These are phyloP conservation scores for Holotrichia oblita DNA, from an alignment of 1,140 invertebrate species.

Conservation along the genomic window DNA sequence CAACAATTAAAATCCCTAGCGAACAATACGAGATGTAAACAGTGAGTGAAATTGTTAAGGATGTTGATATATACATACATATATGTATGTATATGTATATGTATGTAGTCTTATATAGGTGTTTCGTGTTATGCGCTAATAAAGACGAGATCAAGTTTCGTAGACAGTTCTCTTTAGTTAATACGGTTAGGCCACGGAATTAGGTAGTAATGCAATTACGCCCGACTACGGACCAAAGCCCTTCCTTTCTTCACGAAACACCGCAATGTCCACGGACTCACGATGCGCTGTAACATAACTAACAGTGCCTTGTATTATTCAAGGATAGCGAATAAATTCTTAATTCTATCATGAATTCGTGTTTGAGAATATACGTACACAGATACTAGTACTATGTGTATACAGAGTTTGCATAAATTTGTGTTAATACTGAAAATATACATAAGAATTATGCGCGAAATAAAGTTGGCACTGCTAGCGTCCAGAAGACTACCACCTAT, in stretches of 20 bases:
- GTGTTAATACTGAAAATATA: too few species aligned
- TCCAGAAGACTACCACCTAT: too few species aligned
- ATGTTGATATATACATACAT: slow-evolving; percentile 22
- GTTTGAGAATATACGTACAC: neutral
- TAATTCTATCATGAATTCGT: slow-evolving; percentile 4
- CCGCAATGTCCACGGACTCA: neutral
- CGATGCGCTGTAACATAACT: neutral
- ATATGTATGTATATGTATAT: neutral
- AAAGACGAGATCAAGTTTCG: slow-evolving; percentile 35
- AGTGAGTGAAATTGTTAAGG: neutral
- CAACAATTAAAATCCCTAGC: neutral
- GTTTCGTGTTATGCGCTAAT: slow-evolving; percentile 26
- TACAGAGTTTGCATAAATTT: neutral
- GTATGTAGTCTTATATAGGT: neutral
- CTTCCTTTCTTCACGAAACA: neutral
- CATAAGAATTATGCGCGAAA: too few species aligned
- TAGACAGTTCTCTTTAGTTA: slow-evolving; percentile 35
- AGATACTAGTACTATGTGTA: neutral
- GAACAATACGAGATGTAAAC: neutral
- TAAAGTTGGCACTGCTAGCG: too few species aligned
- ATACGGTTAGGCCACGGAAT: slow-evolving; percentile 32
- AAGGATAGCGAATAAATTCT: slow-evolving; percentile 11
- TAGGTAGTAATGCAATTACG: slow-evolving; percentile 32
- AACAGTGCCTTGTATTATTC: slow-evolving; percentile 10
- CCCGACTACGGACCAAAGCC: neutral